Conservation (phyloP, 2,113 vertebrate species). For the Phyllopteryx taeniolatus region DNA sequence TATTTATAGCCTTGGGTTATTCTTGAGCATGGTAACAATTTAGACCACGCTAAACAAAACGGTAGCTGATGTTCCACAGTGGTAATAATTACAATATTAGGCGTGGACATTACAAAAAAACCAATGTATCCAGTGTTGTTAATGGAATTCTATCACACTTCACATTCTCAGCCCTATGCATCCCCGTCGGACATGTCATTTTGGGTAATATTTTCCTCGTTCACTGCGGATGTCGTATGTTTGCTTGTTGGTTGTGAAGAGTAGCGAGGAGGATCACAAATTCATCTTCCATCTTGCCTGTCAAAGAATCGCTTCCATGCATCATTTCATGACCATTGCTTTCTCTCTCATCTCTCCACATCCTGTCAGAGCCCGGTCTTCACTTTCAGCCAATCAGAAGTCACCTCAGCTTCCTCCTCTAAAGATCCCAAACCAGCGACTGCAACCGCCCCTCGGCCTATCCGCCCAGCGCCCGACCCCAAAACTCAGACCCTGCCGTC, state of each 20-base stretch:
- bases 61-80: too few relatives aligned
- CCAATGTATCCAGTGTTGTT: neutral
- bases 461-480: conserved; percentile 72
- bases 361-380: conserved; percentile 85
- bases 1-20: too few relatives aligned
- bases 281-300: conserved; percentile 10
- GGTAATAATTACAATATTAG: too few relatives aligned
- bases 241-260: too few relatives aligned
- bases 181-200: neutral
- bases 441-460: conserved; percentile 62
- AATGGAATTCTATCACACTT: neutral
- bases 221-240: neutral
- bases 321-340: conserved; percentile 71
- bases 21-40: too few relatives aligned
- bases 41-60: too few relatives aligned
- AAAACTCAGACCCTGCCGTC: conserved; percentile 90
- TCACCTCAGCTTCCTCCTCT: conserved; percentile 67
- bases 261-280: neutral
- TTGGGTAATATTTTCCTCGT: neutral
- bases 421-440: conserved; percentile 74
- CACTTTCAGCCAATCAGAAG: conserved; percentile 83
- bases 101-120: too few relatives aligned
- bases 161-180: neutral
- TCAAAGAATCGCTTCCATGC: conserved; percentile 47
- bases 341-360: conserved; percentile 56